Base-by-base conservation (phyloP, 2,797 vertebrate genomes). In the Miichthys miiuy region DNA sequence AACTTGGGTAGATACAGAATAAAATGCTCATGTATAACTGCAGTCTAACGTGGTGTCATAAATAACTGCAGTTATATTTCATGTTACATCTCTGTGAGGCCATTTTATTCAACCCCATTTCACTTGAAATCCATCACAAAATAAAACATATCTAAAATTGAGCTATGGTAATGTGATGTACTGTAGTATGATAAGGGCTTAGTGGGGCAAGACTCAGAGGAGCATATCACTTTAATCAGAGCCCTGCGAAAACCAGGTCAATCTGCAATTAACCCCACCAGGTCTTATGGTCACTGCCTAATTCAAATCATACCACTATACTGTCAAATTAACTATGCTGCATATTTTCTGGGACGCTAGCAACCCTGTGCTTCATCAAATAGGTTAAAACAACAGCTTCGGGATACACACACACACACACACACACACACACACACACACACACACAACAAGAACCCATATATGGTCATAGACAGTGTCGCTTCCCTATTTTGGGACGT, bases 261-360 rank as follows among this genome's bases (percentile, higher is more conserved):
- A 90, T 89, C 92, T 89, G 82, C 86, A 89, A 82, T 92, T 91
- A 91, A 92, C 81, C 88, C 77, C 71, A 80, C 47, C 68, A 76
- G 77, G 68, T 81, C 54, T 82, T 79, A 81, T 52, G 64, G 79
- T 84, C 81, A 66, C 69, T 66, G 65, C 56, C 41, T 80, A 68
- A 85, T 83, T 91, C 60, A 86, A 61, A 75, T 25, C 23, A 48
- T 47, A 54, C 30, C 48, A 23, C 46, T 23, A 5, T 46, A 61
- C 56, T 66, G 57, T 78, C 67, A 72, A 57, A 60, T 77, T 56
- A 48, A 27, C 68, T 60, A 18, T 71, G 62, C 9, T 34, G 34
- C 21, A 61, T 8, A 63, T 72, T 21, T 21, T 68, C 4, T 65
- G 13, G 57, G 44, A 75, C 65, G 25, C 41, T 52, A 13, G 14